phyloP scores from a whole-genome alignment of 2,888 invertebrate species.

The Apodemia hepburni region DNA sequence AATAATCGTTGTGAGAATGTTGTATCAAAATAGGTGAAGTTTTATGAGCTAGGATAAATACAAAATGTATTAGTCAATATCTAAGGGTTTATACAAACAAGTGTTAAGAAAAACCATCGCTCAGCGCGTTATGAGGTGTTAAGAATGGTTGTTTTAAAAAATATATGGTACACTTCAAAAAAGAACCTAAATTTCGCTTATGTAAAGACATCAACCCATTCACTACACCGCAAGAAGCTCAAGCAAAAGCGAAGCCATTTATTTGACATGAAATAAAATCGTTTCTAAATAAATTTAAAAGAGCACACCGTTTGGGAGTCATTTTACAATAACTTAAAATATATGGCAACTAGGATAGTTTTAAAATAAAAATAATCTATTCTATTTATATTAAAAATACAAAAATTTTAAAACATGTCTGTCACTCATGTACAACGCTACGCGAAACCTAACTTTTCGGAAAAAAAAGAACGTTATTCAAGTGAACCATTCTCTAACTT shows the following conservation, averaged over 20 bases:
- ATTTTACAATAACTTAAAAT: constrained; percentile 20
- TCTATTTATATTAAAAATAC: no score
- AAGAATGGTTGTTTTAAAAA: constrained; percentile 38
- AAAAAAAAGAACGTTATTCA: no score
- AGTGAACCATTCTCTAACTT: no score
- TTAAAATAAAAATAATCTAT: no score
- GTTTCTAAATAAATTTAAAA: constrained; percentile 24
- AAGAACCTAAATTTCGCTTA: no score
- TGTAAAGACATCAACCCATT: constrained; percentile 39
- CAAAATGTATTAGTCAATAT: constrained; percentile 63
- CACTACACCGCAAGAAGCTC: constrained; percentile 64
- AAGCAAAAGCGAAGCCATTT: constrained; percentile 75
- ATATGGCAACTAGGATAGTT: no score
- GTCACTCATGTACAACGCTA: no score
- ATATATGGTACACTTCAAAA: neutral
- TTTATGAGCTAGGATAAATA: constrained; percentile 37
- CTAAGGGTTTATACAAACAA: constrained; percentile 70
- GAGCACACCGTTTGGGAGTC: constrained; percentile 33
- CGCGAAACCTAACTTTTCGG: no score
- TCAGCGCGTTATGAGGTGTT: constrained; percentile 58
- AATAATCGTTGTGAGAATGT: constrained; percentile 34
- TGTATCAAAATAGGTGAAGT: constrained; percentile 23
- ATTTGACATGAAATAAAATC: constrained; percentile 36
- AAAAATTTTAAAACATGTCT: no score
- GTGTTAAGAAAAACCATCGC: constrained; percentile 75